phyloP scores from a whole-genome alignment of 2,888 invertebrate species.

The Trilocha varians region DNA sequence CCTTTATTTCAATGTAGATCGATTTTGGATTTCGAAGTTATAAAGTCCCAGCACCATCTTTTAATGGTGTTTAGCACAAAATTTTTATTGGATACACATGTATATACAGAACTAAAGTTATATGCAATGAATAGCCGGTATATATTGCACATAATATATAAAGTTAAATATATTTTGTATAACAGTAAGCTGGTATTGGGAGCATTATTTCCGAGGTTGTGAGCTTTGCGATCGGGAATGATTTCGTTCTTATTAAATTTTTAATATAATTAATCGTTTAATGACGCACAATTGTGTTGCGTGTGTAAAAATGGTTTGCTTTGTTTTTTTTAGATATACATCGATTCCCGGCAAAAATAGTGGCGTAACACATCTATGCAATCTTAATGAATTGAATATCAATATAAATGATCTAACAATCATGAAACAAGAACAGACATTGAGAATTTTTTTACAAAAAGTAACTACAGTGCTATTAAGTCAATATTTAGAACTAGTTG shows the following conservation, averaged over 20 bases:
- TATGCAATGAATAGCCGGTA: conserved; percentile 6
- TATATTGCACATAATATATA: conserved; percentile 25
- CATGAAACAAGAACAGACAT: too few species aligned
- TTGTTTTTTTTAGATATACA: conserved; percentile 62
- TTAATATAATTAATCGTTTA: conserved; percentile 46
- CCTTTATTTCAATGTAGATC: conserved; percentile 28
- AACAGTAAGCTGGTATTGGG: conserved; percentile 70
- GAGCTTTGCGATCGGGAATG: conserved; percentile 69
- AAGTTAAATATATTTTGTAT: conserved; percentile 43
- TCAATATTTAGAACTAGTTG: too few species aligned
- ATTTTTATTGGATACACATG: conserved; percentile 21
- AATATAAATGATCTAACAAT: too few species aligned
- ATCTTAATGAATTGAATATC: too few species aligned
- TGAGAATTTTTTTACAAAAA: too few species aligned
- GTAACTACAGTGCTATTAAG: too few species aligned
- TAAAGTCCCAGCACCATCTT: too few species aligned
- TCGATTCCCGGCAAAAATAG: too few species aligned
- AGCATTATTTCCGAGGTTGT: conserved; percentile 73
- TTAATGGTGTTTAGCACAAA: conserved; percentile 52
- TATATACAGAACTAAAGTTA: conserved; percentile 6
- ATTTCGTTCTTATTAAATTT: conserved; percentile 49
- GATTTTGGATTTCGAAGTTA: too few species aligned
- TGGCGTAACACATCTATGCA: too few species aligned
- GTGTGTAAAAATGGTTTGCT: conserved; percentile 67
- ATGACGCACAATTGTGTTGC: conserved; percentile 64